Evolutionary conservation across 2,797 vertebrate species (phyloP).

Genomic region (Ptychobarbus kaznakovi): DNA sequence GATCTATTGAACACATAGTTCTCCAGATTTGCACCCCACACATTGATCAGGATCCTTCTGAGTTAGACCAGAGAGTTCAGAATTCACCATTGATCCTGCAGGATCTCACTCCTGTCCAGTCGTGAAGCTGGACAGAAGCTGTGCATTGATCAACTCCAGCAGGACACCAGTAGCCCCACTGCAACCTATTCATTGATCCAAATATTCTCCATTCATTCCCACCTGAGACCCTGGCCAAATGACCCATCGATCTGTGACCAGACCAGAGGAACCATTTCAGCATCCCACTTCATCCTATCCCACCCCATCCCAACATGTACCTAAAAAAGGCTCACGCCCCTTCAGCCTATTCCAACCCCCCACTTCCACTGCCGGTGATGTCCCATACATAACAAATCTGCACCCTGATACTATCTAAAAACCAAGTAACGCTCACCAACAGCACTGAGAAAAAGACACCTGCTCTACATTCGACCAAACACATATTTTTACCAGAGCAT

Average conservation of each 20-base stretch:
- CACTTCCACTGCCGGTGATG: slow-evolving; percentile 40
- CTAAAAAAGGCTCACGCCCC: slow-evolving; percentile 37
- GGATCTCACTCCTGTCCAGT: slow-evolving; percentile 46
- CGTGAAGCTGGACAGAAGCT: slow-evolving; percentile 27
- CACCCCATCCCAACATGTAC: background rate
- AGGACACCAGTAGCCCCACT: no score
- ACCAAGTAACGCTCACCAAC: background rate
- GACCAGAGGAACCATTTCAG: slow-evolving; percentile 50
- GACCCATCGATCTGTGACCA: slow-evolving; percentile 71
- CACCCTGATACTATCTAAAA: slow-evolving; percentile 6
- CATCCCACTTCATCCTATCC: slow-evolving; percentile 43
- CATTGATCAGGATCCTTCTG: slow-evolving; percentile 57
- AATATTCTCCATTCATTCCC: slow-evolving; percentile 34
- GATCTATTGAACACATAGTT: slow-evolving; percentile 22
- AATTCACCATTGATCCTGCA: slow-evolving; percentile 62
- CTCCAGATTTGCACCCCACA: slow-evolving; percentile 7
- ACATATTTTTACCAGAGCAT: background rate
- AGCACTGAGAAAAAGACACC: slow-evolving; percentile 1
- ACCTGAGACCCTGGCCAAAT: slow-evolving; percentile 66
- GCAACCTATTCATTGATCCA: slow-evolving; percentile 57
- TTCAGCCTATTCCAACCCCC: slow-evolving; percentile 31
- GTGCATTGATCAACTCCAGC: no score
- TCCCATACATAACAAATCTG: slow-evolving; percentile 64
- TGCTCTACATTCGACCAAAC: slow-evolving; percentile 4
- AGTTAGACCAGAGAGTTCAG: slow-evolving; percentile 30